Percentiles rank a stretch among this genome's conserved stretches.
Evolutionary conservation across 2,113 vertebrate species (phyloP).

Genomic region (Paracanthobrama guichenoti): DNA sequence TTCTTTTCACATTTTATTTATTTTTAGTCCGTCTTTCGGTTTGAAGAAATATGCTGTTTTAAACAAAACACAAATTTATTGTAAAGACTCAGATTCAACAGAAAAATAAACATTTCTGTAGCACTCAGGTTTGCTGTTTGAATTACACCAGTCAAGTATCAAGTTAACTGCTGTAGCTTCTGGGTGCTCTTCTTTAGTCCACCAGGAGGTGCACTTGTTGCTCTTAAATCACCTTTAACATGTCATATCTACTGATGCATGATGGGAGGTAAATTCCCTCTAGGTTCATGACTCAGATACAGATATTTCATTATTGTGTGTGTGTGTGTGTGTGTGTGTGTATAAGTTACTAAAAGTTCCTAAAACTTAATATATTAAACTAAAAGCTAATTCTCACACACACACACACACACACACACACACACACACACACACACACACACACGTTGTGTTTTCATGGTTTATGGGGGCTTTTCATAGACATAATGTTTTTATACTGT

Average conservation of each 20-base stretch:
- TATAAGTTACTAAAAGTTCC: too few relatives aligned
- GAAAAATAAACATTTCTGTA: background rate
- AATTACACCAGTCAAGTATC: background rate
- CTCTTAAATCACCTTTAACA: constrained; percentile 32
- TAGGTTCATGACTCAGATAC: background rate
- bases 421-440: too few relatives aligned
- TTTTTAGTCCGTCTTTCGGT: background rate
- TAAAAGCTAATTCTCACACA: too few relatives aligned
- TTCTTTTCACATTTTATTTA: background rate
- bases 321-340: background rate
- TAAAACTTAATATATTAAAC: too few relatives aligned
- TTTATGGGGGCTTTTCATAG: too few relatives aligned
- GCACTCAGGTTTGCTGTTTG: background rate
- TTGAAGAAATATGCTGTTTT: background rate
- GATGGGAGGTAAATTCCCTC: background rate
- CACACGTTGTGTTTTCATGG: too few relatives aligned
- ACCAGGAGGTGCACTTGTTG: constrained; percentile 49
- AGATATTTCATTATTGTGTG: background rate
- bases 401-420: too few relatives aligned
- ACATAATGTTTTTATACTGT: too few relatives aligned
- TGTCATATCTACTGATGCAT: background rate
- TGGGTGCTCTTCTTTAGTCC: background rate
- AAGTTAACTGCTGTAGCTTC: background rate
- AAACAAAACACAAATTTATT: background rate
- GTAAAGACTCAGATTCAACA: background rate